These are phyloP conservation scores for Ibycter americanus DNA, from an alignment of 2,797 vertebrate species.

Conservation along the genomic window DNA sequence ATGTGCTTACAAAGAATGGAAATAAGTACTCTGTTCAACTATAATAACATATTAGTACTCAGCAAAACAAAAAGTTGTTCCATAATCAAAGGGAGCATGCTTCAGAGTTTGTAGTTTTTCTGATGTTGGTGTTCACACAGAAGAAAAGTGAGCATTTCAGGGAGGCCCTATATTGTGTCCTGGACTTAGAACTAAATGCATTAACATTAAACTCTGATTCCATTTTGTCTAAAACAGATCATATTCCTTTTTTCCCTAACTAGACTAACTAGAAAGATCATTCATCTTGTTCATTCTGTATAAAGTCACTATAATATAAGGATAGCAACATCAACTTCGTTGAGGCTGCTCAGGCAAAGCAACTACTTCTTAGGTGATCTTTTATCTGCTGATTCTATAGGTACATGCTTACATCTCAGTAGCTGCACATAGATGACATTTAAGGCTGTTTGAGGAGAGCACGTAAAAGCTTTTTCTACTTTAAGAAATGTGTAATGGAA, in stretches of 20 bases:
- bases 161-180: neutral
- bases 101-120: neutral
- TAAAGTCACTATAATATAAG: neutral
- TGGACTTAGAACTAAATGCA: neutral
- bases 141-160: neutral
- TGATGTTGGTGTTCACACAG: neutral
- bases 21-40: neutral
- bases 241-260: accelerated
- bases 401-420: neutral
- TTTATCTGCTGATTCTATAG: neutral
- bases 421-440: neutral
- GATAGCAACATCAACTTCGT: neutral
- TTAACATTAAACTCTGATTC: neutral
- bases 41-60: neutral
- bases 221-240: neutral
- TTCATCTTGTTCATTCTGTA: neutral
- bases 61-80: neutral
- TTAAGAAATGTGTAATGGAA: neutral
- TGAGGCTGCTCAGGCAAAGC: neutral
- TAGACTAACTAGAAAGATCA: neutral
- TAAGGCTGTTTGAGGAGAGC: neutral
- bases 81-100: accelerated
- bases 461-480: neutral
- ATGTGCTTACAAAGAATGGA: neutral
- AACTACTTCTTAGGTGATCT: neutral